Percentiles rank a stretch among this genome's conserved stretches.
These are phyloP conservation scores for Oreotrochilus melanogaster DNA, from an alignment of 2,113 vertebrate species.

Conservation along the genomic window DNA sequence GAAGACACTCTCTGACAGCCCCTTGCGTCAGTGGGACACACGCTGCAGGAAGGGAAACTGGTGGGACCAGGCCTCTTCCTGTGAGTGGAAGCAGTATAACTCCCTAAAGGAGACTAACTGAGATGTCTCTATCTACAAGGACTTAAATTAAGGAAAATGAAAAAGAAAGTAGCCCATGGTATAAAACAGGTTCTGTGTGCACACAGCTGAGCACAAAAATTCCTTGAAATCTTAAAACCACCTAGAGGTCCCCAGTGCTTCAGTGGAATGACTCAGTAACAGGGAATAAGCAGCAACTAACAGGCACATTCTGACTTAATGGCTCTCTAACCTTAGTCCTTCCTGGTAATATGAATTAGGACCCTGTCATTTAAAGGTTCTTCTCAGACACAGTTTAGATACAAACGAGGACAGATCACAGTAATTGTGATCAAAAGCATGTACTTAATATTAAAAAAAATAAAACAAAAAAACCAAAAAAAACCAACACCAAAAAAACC, in stretches of 20 bases:
- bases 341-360: neutral
- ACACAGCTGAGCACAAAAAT: neutral
- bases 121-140: neutral
- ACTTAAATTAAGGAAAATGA: neutral
- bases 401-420: neutral
- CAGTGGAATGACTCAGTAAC: neutral
- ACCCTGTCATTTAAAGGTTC: neutral
- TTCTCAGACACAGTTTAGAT: neutral
- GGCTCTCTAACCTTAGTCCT: neutral
- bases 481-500: neutral
- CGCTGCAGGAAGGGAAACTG: accelerated
- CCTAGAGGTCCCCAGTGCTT: neutral
- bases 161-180: neutral
- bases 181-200: neutral
- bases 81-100: neutral
- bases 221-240: neutral
- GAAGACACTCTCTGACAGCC: accelerated
- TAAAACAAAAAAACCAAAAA: neutral
- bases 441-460: neutral
- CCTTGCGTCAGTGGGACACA: accelerated
- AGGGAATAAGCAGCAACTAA: neutral
- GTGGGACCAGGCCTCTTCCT: neutral
- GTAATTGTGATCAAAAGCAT: neutral
- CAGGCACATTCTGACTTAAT: neutral
- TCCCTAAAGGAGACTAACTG: neutral